Percentiles rank a stretch among this genome's conserved stretches.
phyloP scores from a whole-genome alignment of 2,113 vertebrate genomes.

The Gracilinanus agilis region DNA sequence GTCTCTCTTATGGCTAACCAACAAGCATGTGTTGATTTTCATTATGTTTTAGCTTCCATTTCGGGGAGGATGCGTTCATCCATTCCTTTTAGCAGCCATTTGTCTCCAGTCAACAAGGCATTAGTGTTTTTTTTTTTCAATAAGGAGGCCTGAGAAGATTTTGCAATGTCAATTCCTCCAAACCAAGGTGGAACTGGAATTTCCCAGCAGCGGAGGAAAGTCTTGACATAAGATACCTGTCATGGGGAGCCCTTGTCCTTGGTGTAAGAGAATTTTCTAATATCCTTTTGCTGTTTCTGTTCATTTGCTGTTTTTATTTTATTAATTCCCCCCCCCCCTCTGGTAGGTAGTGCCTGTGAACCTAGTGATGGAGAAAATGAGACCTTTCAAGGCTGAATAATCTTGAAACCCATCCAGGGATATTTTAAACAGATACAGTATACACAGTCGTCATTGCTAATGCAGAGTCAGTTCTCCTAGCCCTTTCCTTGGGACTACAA shows the following conservation, averaged over 20 bases:
- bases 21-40: not conserved
- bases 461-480: not conserved
- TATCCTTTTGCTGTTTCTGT: not conserved
- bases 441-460: not conserved
- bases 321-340: not conserved
- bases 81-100: not conserved
- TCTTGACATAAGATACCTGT: not conserved
- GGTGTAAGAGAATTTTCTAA: not conserved
- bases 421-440: not conserved
- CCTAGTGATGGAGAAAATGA: slow-evolving; percentile 21
- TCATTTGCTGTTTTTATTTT: not conserved
- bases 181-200: not conserved
- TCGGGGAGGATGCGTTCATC: not conserved
- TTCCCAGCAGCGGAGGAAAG: not conserved
- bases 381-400: slow-evolving; percentile 41
- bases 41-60: slow-evolving; percentile 6
- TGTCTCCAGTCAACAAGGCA: not conserved
- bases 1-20: not conserved
- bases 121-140: slow-evolving; percentile 4
- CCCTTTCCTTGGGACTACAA: not conserved
- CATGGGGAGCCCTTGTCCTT: not conserved
- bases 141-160: not conserved
- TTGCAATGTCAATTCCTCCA: not conserved
- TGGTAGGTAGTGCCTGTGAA: slow-evolving; percentile 3
- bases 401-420: not conserved